These are phyloP conservation scores for Calephelis virginiensis DNA, from an alignment of 1,140 invertebrate genomes.

Conservation along the genomic window DNA sequence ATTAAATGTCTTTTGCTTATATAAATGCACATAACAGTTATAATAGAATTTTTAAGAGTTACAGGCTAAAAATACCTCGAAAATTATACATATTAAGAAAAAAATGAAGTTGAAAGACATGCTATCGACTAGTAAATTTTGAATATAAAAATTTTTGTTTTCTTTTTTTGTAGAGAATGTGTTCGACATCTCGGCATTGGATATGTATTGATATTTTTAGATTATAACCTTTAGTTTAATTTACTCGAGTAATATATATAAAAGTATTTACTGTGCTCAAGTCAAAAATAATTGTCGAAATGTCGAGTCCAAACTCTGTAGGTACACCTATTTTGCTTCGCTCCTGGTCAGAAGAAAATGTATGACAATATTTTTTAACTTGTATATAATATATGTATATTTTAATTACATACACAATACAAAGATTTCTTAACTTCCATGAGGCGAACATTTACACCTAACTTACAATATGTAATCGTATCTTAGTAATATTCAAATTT, in stretches of 20 bases:
- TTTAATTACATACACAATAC: slow-evolving; percentile 76
- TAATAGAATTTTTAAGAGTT: slow-evolving; percentile 39
- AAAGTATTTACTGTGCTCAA: slow-evolving; percentile 17
- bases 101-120: slow-evolving; percentile 50
- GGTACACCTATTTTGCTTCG: slow-evolving; percentile 48
- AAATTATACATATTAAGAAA: slow-evolving; percentile 59
- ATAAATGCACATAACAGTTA: slow-evolving; percentile 71
- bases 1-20: slow-evolving; percentile 52
- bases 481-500: slow-evolving; percentile 73
- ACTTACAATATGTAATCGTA: slow-evolving; percentile 69
- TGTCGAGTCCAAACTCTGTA: slow-evolving; percentile 49
- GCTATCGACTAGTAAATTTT: slow-evolving; percentile 76
- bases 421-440: slow-evolving; percentile 75
- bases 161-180: slow-evolving; percentile 44
- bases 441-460: slow-evolving; percentile 74
- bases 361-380: slow-evolving; percentile 71
- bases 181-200: slow-evolving; percentile 62
- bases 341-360: slow-evolving; percentile 68
- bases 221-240: slow-evolving; percentile 15
- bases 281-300: slow-evolving; percentile 42
- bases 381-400: slow-evolving; percentile 78
- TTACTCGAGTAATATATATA: slow-evolving; percentile 20
- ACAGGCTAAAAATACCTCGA: slow-evolving; percentile 63
- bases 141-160: slow-evolving; percentile 74
- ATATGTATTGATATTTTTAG: slow-evolving; percentile 58